These are phyloP conservation scores for Festucalex cinctus DNA, from an alignment of 2,113 vertebrate genomes.

Conservation along the genomic window DNA sequence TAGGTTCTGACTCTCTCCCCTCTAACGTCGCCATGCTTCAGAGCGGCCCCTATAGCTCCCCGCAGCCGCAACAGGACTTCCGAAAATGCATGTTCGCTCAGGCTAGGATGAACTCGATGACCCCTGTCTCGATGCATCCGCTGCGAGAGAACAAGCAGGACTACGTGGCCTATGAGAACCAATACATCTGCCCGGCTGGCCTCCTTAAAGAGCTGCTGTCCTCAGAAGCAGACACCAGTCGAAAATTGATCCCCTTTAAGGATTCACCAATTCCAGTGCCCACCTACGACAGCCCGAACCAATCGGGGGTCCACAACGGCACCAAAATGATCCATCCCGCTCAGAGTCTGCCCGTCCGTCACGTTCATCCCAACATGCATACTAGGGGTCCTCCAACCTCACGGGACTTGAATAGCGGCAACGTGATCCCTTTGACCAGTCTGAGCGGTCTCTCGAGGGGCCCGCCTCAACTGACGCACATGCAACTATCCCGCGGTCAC, in stretches of 20 bases:
- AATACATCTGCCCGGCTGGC: slow-evolving; percentile 81
- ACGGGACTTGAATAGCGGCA: slow-evolving; percentile 79
- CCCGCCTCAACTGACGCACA: slow-evolving; percentile 74
- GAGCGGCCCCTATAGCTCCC: slow-evolving; percentile 77
- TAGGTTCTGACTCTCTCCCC: slow-evolving; percentile 73
- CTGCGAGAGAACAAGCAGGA: slow-evolving; percentile 81
- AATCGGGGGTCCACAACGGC: slow-evolving; percentile 63
- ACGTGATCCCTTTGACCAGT: slow-evolving; percentile 76
- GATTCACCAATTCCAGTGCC: slow-evolving; percentile 71
- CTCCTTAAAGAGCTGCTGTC: slow-evolving; percentile 92
- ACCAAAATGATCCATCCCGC: slow-evolving; percentile 78
- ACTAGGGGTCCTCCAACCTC: slow-evolving; percentile 67
- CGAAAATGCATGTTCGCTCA: slow-evolving; percentile 83
- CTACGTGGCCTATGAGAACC: slow-evolving; percentile 78
- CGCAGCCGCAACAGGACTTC: slow-evolving; percentile 80
- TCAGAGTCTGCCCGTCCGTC: slow-evolving; percentile 44
- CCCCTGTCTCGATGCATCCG: slow-evolving; percentile 81
- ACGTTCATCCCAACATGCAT: slow-evolving; percentile 74
- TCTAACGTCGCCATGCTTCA: slow-evolving; percentile 84
- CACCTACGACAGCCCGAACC: slow-evolving; percentile 55
- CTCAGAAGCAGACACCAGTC: slow-evolving; percentile 78
- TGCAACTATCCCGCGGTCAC: slow-evolving; percentile 81
- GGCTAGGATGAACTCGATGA: slow-evolving; percentile 77
- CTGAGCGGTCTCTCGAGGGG: slow-evolving; percentile 73
- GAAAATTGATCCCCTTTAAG: slow-evolving; percentile 77